Evolutionary conservation across 2,888 invertebrate species (phyloP).

Genomic region (Neuroscelio doddi): DNA sequence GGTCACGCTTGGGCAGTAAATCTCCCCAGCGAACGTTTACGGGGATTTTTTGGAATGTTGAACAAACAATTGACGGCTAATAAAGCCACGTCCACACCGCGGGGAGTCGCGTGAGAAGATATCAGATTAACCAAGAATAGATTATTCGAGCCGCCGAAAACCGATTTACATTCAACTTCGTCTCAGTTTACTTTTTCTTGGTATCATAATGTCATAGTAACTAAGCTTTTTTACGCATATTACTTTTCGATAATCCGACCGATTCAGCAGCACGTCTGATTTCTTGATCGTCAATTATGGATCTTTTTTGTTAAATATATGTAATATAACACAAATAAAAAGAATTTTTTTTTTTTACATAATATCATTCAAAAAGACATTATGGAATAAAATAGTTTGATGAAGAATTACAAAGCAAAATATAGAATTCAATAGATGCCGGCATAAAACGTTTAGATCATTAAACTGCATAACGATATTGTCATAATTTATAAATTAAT

Average conservation of each 20-base stretch:
- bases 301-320: too few species aligned
- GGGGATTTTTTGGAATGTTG: slow-evolving; percentile 71
- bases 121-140: slow-evolving; percentile 49
- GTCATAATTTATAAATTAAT: slow-evolving; percentile 71
- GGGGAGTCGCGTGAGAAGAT: slow-evolving; percentile 67
- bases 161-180: slow-evolving; percentile 39
- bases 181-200: slow-evolving; percentile 34
- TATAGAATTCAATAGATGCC: slow-evolving; percentile 53
- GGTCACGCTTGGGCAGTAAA: slow-evolving; percentile 62
- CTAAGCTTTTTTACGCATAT: slow-evolving; percentile 29
- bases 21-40: slow-evolving; percentile 67
- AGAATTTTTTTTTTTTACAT: too few species aligned
- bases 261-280: too few species aligned
- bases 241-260: slow-evolving; percentile 20
- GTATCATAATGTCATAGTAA: slow-evolving; percentile 35
- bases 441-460: slow-evolving; percentile 64
- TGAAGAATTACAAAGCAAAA: neutral
- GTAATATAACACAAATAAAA: too few species aligned
- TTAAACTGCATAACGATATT: slow-evolving; percentile 65
- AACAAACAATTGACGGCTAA: slow-evolving; percentile 72
- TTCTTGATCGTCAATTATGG: too few species aligned
- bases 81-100: slow-evolving; percentile 66
- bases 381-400: neutral
- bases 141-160: slow-evolving; percentile 47
- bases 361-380: too few species aligned